Evolutionary conservation across 1,140 invertebrate species (phyloP).

Genomic region (Anastrepha ludens): DNA sequence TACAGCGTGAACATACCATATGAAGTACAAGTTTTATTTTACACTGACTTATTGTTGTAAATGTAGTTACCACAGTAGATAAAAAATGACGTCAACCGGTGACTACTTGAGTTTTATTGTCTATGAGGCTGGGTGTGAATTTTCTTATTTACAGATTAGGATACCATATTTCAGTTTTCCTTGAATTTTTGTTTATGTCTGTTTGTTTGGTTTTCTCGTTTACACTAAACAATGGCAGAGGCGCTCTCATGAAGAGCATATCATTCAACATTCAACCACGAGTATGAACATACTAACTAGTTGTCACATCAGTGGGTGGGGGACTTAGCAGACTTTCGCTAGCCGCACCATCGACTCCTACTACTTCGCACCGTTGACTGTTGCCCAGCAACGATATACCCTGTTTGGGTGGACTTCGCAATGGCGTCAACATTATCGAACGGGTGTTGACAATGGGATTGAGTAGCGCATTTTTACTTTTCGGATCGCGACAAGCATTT

Average conservation of each 20-base stretch:
- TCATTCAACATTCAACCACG: neutral
- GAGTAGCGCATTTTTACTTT: slow-evolving; percentile 63
- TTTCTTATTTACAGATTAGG: neutral
- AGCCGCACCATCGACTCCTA: slow-evolving; percentile 51
- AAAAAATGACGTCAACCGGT: neutral
- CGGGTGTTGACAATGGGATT: slow-evolving; percentile 60
- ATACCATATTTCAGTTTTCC: neutral
- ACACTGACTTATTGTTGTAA: no score
- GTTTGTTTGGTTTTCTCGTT: neutral
- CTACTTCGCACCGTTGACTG: slow-evolving; percentile 2
- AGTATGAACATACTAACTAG: slow-evolving; percentile 60
- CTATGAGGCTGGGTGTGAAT: neutral
- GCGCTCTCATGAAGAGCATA: neutral
- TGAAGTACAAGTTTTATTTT: no score
- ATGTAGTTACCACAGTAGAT: no score
- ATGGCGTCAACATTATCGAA: slow-evolving; percentile 56
- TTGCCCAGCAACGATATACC: slow-evolving; percentile 52
- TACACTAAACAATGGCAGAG: slow-evolving; percentile 17
- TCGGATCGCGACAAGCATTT: slow-evolving; percentile 67
- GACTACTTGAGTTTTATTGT: neutral
- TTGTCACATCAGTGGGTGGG: slow-evolving; percentile 64
- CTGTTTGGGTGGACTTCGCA: slow-evolving; percentile 54
- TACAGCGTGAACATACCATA: no score
- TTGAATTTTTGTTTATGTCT: neutral
- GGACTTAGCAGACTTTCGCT: slow-evolving; percentile 59